Conservation (phyloP, 2,888 invertebrate species). For the Scrobipalpa costella region DNA sequence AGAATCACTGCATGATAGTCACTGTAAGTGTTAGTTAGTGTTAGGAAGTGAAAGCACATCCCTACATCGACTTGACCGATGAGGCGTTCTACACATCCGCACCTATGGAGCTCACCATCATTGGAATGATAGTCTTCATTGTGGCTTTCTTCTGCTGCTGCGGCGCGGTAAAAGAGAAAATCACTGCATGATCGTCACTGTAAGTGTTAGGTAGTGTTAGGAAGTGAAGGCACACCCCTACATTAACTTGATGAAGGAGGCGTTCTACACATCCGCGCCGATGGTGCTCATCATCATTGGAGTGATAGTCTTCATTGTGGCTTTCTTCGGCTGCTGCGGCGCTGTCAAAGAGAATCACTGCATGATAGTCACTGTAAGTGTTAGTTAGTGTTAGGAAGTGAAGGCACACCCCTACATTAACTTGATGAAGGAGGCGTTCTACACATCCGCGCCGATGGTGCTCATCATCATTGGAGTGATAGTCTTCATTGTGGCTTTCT, state of each 20-base stretch:
- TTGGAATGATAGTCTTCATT: neutral
- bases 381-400: constrained; percentile 68
- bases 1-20: constrained; percentile 97
- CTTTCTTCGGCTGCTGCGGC: constrained; percentile 98
- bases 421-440: constrained; percentile 91
- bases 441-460: constrained; percentile 89
- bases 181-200: constrained; percentile 96
- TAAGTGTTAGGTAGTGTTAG: constrained; percentile 76
- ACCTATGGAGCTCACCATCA: constrained; percentile 84
- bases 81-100: constrained; percentile 89
- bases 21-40: constrained; percentile 83
- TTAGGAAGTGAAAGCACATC: constrained; percentile 84
- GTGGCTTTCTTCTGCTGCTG: constrained; percentile 89
- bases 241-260: constrained; percentile 90
- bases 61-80: constrained; percentile 91
- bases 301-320: constrained; percentile 92
- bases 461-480: constrained; percentile 93
- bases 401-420: constrained; percentile 89
- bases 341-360: constrained; percentile 98
- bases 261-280: constrained; percentile 90
- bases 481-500: constrained; percentile 95
- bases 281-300: constrained; percentile 94
- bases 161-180: constrained; percentile 98
- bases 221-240: constrained; percentile 88
- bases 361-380: constrained; percentile 95